phyloP scores from a whole-genome alignment of 2,888 invertebrate species.

The Itoplectis maculator region DNA sequence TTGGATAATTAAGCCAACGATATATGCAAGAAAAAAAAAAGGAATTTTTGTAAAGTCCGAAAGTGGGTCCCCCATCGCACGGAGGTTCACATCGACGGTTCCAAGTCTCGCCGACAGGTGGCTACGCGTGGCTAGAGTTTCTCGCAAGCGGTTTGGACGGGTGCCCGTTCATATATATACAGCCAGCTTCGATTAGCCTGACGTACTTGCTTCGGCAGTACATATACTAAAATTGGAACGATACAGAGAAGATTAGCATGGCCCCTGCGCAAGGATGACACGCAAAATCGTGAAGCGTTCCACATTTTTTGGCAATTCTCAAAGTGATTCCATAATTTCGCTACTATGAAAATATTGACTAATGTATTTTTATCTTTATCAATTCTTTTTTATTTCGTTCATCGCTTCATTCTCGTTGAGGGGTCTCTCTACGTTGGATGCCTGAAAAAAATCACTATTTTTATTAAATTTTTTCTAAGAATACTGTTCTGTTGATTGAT shows the following conservation, averaged over 20 bases:
- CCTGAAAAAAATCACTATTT: too few relatives aligned
- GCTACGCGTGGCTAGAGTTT: neutral
- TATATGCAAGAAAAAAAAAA: too few relatives aligned
- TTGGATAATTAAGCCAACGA: too few relatives aligned
- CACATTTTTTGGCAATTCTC: conserved; percentile 87
- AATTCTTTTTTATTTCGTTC: neutral
- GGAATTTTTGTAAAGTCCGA: too few relatives aligned
- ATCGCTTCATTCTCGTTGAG: too few relatives aligned
- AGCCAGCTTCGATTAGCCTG: neutral
- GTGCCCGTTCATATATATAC: conserved; percentile 46
- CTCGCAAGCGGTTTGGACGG: neutral
- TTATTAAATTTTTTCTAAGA: too few relatives aligned
- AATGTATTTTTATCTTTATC: neutral
- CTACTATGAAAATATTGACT: neutral
- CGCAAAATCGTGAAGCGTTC: conserved; percentile 97
- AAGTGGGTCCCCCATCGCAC: too few relatives aligned
- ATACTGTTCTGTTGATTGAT: too few relatives aligned
- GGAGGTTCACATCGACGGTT: neutral
- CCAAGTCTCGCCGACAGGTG: conserved; percentile 14
- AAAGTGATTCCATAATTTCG: neutral
- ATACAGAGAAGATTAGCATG: conserved; percentile 97
- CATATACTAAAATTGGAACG: conserved; percentile 96
- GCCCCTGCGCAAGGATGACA: conserved; percentile 97
- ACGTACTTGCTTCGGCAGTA: conserved; percentile 91
- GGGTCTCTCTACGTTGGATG: too few relatives aligned